Evolutionary conservation across 1,140 invertebrate genomes (phyloP).

Genomic region (Plodia interpunctella): DNA sequence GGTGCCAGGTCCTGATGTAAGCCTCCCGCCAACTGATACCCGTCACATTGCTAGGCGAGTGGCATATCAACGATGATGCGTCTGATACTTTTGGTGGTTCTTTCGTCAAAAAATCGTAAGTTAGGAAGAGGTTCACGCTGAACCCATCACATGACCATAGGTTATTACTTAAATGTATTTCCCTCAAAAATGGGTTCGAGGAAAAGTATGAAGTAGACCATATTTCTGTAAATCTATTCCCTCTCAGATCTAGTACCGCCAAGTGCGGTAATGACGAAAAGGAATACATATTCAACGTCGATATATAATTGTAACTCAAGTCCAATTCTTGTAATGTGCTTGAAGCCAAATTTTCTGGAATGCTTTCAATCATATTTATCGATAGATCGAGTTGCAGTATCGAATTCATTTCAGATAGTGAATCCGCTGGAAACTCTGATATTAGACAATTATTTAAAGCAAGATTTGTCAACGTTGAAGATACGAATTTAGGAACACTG

Average conservation of each 20-base stretch:
- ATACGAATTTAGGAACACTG: conserved; percentile 74
- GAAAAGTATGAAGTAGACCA: conserved; percentile 77
- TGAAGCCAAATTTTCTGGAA: conserved; percentile 76
- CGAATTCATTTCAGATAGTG: conserved; percentile 71
- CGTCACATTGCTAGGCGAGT: conserved; percentile 79
- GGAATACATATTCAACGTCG: conserved; percentile 68
- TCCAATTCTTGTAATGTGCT: conserved; percentile 76
- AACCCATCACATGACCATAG: conserved; percentile 85
- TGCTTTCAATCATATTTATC: conserved; percentile 77
- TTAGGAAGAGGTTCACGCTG: conserved; percentile 73
- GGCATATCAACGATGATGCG: conserved; percentile 70
- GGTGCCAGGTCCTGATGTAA: conserved; percentile 80
- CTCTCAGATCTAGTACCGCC: conserved; percentile 79
- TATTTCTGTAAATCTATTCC: conserved; percentile 81
- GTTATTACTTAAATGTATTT: conserved; percentile 81
- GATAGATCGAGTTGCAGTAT: conserved; percentile 77
- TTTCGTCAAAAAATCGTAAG: conserved; percentile 78
- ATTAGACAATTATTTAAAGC: conserved; percentile 80
- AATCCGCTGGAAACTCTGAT: conserved; percentile 58
- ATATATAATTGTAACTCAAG: conserved; percentile 75
- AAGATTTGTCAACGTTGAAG: conserved; percentile 75
- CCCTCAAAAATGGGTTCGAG: conserved; percentile 77
- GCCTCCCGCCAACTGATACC: conserved; percentile 82
- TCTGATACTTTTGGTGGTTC: conserved; percentile 73
- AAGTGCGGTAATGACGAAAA: conserved; percentile 78